Percentiles rank a stretch among this genome's conserved stretches.
Evolutionary conservation across 2,888 invertebrate species (phyloP).

Genomic region (Tenthredo mesomela): DNA sequence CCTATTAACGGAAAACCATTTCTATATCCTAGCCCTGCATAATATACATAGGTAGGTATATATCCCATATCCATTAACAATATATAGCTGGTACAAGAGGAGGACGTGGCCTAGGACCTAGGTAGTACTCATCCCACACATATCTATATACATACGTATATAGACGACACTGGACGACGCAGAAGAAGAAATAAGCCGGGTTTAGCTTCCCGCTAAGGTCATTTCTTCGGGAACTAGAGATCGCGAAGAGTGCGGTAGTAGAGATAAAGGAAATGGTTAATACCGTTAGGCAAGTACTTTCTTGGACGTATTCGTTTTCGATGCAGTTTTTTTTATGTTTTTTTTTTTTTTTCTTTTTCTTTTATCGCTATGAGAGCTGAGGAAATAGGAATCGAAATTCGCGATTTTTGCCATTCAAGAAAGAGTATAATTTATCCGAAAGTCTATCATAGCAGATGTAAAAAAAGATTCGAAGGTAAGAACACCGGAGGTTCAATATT

Average conservation of each 20-base stretch:
- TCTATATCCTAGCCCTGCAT: conserved; percentile 15
- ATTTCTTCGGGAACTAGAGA: background rate
- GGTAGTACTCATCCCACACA: background rate
- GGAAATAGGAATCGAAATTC: background rate
- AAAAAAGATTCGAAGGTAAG: no score
- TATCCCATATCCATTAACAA: no score
- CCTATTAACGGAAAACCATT: conserved; percentile 50
- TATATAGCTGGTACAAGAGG: background rate
- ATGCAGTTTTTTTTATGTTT: background rate
- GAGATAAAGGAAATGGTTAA: background rate
- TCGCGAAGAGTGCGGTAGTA: background rate
- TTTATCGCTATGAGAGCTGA: background rate
- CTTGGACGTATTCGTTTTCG: background rate
- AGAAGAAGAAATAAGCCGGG: background rate
- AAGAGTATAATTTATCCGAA: no score
- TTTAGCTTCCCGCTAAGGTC: background rate
- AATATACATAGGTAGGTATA: conserved; percentile 39
- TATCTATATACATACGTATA: background rate
- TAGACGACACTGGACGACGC: background rate
- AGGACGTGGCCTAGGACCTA: background rate
- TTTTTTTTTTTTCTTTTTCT: background rate
- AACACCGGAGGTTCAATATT: no score
- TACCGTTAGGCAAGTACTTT: background rate
- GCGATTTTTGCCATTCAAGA: background rate
- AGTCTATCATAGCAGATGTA: no score